phyloP scores from a whole-genome alignment of 2,797 vertebrate genomes.

The Anguilla pacifica region DNA sequence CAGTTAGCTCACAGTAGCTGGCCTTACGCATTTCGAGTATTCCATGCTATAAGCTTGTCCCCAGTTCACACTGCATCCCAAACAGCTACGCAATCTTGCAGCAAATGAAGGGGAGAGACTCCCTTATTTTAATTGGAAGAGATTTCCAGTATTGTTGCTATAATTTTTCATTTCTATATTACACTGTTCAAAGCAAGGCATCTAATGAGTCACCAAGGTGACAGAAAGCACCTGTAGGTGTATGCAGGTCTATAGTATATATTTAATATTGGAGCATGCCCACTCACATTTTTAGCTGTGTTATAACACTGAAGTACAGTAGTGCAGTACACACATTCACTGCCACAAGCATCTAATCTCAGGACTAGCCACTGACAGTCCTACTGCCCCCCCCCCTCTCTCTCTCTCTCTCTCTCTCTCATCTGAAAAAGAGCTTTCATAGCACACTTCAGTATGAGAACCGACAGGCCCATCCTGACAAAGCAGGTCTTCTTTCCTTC shows the following conservation, averaged over 20 bases:
- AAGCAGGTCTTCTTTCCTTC: neutral
- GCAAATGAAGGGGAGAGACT: neutral
- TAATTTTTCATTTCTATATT: neutral
- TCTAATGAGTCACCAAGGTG: conserved; percentile 15
- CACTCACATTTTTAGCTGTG: neutral
- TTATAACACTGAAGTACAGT: neutral
- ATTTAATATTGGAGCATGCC: neutral
- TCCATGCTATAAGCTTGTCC: neutral
- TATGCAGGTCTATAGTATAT: neutral
- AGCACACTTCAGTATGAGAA: neutral
- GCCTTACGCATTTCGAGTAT: neutral
- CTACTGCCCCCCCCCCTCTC: neutral
- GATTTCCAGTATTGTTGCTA: neutral
- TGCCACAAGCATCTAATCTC: neutral
- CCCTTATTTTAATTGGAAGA: neutral
- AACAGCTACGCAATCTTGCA: neutral
- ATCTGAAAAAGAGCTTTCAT: neutral
- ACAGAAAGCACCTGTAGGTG: neutral
- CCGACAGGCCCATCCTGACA: neutral
- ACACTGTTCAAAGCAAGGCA: neutral
- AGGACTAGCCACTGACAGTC: neutral
- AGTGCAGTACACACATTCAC: neutral
- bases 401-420: neutral
- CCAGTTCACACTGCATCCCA: neutral
- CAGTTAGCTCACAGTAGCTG: neutral